Percentiles rank a stretch among this genome's conserved stretches.
Evolutionary conservation across 2,888 invertebrate genomes (phyloP).

Genomic region (Meta bourneti): DNA sequence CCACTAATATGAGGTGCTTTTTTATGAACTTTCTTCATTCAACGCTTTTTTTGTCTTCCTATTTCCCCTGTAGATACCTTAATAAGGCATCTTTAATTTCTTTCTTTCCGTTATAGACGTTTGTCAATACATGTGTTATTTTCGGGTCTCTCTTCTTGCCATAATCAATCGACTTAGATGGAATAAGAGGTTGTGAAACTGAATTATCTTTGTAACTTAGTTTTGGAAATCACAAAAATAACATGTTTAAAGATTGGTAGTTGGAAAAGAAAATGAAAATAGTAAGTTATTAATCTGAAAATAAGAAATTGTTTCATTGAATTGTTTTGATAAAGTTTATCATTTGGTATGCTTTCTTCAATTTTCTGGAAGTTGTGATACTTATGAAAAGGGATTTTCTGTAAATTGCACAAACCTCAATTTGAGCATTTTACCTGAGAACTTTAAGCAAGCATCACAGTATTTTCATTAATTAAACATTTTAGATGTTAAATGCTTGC

Average conservation of each 20-base stretch:
- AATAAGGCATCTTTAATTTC: background rate
- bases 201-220: background rate
- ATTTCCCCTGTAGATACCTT: background rate
- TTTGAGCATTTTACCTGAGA: too few species aligned
- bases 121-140: background rate
- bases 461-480: too few species aligned
- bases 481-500: too few species aligned
- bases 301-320: too few species aligned
- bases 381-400: too few species aligned
- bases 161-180: background rate
- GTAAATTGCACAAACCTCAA: too few species aligned
- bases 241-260: background rate
- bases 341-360: too few species aligned
- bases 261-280: background rate
- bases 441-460: too few species aligned
- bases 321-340: too few species aligned
- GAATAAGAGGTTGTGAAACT: background rate
- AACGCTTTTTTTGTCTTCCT: background rate
- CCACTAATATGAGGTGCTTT: background rate
- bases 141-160: background rate
- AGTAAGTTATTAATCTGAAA: too few species aligned
- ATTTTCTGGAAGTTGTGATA: too few species aligned
- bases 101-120: background rate
- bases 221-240: background rate
- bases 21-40: background rate